Evolutionary conservation across 2,888 invertebrate genomes (phyloP).

Genomic region (Agrotis exclamationis): DNA sequence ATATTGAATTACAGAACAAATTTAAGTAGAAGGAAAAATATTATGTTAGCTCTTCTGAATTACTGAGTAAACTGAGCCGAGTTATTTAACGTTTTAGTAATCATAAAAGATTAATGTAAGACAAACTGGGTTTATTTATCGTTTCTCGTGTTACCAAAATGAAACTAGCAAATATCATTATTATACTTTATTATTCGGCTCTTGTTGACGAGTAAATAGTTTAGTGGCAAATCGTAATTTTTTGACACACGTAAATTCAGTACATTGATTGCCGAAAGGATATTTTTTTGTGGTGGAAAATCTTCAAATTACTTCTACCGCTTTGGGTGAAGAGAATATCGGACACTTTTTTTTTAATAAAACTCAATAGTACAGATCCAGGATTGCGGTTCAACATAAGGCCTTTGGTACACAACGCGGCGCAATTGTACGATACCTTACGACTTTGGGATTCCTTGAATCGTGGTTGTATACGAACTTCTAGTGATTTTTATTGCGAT

Average conservation of each 20-base stretch:
- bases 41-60: conserved; percentile 45
- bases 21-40: conserved; percentile 44
- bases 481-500: too few relatives aligned
- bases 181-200: not conserved
- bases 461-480: too few relatives aligned
- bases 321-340: too few relatives aligned
- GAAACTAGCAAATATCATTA: not conserved
- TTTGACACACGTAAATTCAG: not conserved
- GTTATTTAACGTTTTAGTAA: conserved; percentile 31
- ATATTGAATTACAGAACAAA: conserved; percentile 53
- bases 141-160: not conserved
- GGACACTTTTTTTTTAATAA: too few relatives aligned
- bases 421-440: too few relatives aligned
- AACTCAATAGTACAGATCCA: too few relatives aligned
- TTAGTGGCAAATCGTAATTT: not conserved
- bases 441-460: too few relatives aligned
- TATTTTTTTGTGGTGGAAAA: too few relatives aligned
- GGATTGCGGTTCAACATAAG: too few relatives aligned
- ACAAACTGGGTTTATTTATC: not conserved
- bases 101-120: conserved; percentile 22
- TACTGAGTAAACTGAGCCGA: conserved; percentile 35
- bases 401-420: too few relatives aligned
- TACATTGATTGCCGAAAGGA: not conserved
- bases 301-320: too few relatives aligned
- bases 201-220: not conserved